Conservation (phyloP, 1,140 invertebrate species). For the Drosophila truncata region DNA sequence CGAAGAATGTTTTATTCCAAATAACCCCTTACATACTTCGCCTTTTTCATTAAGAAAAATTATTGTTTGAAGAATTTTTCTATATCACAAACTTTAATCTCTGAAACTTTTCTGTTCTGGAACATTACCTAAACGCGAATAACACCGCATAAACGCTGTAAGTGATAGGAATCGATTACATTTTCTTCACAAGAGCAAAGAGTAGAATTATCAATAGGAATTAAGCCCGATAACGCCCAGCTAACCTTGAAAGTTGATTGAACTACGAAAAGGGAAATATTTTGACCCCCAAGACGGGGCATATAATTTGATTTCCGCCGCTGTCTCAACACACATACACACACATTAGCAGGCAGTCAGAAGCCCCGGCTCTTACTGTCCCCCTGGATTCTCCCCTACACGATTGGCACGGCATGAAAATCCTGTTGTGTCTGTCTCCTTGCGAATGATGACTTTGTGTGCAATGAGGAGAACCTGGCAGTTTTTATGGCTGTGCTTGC, state of each 20-base stretch:
- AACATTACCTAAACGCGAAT: background rate
- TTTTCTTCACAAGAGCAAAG: constrained; percentile 1
- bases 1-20: no score
- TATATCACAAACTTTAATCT: background rate
- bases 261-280: constrained; percentile 69
- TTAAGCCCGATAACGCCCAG: constrained; percentile 24
- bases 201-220: constrained; percentile 17
- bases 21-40: no score
- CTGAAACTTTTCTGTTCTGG: background rate
- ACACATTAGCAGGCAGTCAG: constrained; percentile 17
- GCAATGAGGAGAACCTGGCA: constrained; percentile 44
- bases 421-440: constrained; percentile 64
- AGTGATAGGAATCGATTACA: background rate
- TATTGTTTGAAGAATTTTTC: background rate
- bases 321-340: constrained; percentile 6
- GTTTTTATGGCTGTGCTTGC: constrained; percentile 33
- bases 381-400: constrained; percentile 31
- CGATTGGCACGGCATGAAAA: constrained; percentile 55
- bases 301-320: constrained; percentile 72
- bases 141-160: background rate
- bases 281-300: constrained; percentile 64
- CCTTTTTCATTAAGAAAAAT: background rate
- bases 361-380: constrained; percentile 2
- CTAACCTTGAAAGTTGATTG: constrained; percentile 80
- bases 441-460: constrained; percentile 48